A percentile compares a stretch with the other conserved stretches of the same genome.
Conservation (phyloP, 2,797 vertebrate species). For the Enteromius fasciolatus region DNA sequence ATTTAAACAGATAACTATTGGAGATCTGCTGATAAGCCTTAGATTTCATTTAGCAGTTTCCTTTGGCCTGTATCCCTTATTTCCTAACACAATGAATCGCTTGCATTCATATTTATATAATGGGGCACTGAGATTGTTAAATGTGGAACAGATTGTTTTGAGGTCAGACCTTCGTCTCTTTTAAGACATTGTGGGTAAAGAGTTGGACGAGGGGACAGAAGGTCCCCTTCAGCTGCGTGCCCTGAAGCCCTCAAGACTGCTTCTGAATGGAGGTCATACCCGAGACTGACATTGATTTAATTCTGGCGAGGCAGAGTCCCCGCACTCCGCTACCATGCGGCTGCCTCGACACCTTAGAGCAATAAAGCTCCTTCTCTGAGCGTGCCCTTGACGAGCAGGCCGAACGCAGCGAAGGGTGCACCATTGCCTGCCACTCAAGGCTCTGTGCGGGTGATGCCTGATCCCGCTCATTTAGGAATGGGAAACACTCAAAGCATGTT, state of each 20-base stretch:
- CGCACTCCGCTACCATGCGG: slow-evolving; percentile 58
- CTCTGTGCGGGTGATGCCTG: slow-evolving; percentile 4
- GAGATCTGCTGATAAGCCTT: slow-evolving; percentile 41
- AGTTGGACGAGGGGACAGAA: slow-evolving; percentile 63
- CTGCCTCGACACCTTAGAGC: slow-evolving; percentile 68
- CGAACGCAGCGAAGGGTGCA: slow-evolving; percentile 58
- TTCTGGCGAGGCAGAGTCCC: slow-evolving; percentile 65
- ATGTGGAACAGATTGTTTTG: slow-evolving; percentile 62
- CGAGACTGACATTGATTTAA: slow-evolving; percentile 71
- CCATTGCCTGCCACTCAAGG: slow-evolving; percentile 45
- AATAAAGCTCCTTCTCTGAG: slow-evolving; percentile 72
- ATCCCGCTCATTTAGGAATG: slow-evolving; percentile 8
- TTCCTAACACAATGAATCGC: slow-evolving; percentile 43
- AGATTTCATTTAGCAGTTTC: slow-evolving; percentile 42
- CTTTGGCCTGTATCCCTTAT: slow-evolving; percentile 25
- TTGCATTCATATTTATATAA: slow-evolving; percentile 53
- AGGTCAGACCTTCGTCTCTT: slow-evolving; percentile 65
- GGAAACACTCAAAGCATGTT: not conserved
- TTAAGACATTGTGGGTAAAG: slow-evolving; percentile 55
- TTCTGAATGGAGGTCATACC: slow-evolving; percentile 71
- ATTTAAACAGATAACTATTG: slow-evolving; percentile 44
- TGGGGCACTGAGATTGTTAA: slow-evolving; percentile 36
- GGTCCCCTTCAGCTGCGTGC: slow-evolving; percentile 66
- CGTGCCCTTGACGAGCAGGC: slow-evolving; percentile 72
- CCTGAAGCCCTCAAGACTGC: slow-evolving; percentile 64